A percentile compares a stretch with the other conserved stretches of the same genome.
These are phyloP conservation scores for Xestobium rufovillosum DNA, from an alignment of 2,888 invertebrate genomes.

Conservation along the genomic window DNA sequence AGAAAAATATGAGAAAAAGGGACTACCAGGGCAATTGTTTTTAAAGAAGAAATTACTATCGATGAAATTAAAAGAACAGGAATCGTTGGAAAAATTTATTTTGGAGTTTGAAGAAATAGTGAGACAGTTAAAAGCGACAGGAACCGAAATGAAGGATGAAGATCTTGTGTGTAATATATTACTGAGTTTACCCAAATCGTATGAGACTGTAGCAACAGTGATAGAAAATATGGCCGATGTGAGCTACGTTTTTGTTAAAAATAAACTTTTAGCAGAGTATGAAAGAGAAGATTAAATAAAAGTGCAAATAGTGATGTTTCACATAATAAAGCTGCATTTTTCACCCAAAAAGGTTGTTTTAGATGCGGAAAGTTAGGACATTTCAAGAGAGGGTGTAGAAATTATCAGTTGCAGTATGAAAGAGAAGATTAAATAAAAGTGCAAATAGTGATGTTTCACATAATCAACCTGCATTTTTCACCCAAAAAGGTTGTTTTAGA, in stretches of 20 bases:
- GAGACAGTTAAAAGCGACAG: constrained; percentile 9
- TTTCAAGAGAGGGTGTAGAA: too few relatives aligned
- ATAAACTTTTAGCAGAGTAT: constrained; percentile 8
- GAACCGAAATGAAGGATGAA: constrained; percentile 10
- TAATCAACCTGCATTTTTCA: too few relatives aligned
- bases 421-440: too few relatives aligned
- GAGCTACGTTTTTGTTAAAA: constrained; percentile 6
- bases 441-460: too few relatives aligned
- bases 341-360: too few relatives aligned
- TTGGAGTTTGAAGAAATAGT: constrained; percentile 10
- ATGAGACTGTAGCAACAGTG: constrained; percentile 14
- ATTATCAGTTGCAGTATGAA: too few relatives aligned
- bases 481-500: too few relatives aligned
- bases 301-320: too few relatives aligned
- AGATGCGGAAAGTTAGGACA: too few relatives aligned
- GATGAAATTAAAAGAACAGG: constrained; percentile 12
- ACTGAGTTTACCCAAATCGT: constrained; percentile 11
- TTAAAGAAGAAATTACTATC: constrained; percentile 11
- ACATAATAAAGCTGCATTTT: too few relatives aligned
- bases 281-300: constrained; percentile 9
- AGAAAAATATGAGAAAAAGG: constrained; percentile 13
- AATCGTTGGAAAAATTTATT: constrained; percentile 11
- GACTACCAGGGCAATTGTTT: too few relatives aligned
- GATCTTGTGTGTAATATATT: constrained; percentile 9
- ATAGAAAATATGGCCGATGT: constrained; percentile 9